These are phyloP conservation scores for Fulmarus glacialis DNA, from an alignment of 2,113 vertebrate species.

Conservation along the genomic window DNA sequence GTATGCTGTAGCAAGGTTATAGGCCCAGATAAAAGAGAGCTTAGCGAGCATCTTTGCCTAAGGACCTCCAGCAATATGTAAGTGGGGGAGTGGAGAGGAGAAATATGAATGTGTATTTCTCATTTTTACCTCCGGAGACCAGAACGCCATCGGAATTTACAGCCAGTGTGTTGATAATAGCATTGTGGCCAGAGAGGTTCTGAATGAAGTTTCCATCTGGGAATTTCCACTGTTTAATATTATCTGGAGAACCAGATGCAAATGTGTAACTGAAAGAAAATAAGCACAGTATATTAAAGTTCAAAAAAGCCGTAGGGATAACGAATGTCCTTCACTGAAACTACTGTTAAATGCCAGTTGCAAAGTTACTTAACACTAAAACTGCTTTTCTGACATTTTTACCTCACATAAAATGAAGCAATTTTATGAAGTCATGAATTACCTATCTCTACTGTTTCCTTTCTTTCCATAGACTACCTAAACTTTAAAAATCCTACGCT, in stretches of 20 bases:
- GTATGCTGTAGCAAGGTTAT: background rate
- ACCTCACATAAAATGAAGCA: background rate
- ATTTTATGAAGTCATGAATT: background rate
- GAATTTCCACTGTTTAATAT: constrained; percentile 99
- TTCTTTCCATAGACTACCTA: background rate
- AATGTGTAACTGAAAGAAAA: constrained; percentile 90
- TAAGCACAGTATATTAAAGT: background rate
- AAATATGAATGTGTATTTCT: background rate
- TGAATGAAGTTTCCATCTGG: constrained; percentile 98
- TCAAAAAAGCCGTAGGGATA: background rate
- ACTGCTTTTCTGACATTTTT: background rate
- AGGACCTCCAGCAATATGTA: background rate
- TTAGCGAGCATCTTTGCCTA: background rate
- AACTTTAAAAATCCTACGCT: background rate
- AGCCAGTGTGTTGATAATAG: constrained; percentile 95
- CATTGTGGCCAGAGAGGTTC: constrained; percentile 97
- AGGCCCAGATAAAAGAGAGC: background rate
- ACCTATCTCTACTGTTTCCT: background rate
- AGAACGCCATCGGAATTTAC: constrained; percentile 96
- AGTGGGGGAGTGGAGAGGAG: rapidly evolving
- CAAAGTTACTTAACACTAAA: background rate
- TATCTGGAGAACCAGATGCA: constrained; percentile 97
- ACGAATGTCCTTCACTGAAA: background rate
- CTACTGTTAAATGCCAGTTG: background rate
- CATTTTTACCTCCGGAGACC: constrained; percentile 91